Percentiles rank a stretch among this genome's conserved stretches.
These are phyloP conservation scores for Oscheius sp. DNA, from an alignment of 1,140 invertebrate species.

Conservation along the genomic window DNA sequence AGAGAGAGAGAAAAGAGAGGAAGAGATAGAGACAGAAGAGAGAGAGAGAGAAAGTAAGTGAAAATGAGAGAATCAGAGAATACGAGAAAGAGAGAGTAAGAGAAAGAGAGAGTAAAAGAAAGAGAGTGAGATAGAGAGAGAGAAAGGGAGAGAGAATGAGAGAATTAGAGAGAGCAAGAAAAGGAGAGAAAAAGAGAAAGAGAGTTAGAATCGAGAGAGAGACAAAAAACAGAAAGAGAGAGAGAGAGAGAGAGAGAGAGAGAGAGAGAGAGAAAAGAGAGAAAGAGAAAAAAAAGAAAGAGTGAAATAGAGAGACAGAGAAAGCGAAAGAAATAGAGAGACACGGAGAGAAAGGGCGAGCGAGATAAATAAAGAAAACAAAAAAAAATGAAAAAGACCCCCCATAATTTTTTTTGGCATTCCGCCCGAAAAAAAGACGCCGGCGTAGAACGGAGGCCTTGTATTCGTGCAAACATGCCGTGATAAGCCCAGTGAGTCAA, in stretches of 20 bases:
- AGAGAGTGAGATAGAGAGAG: background rate
- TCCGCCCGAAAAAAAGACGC: background rate
- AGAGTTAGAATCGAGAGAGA: background rate
- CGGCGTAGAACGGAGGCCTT: background rate
- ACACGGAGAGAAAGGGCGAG: background rate
- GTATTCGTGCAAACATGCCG: slow-evolving; percentile 7
- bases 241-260: background rate
- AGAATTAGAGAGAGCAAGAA: no score
- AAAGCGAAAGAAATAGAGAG: background rate
- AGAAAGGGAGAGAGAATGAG: background rate
- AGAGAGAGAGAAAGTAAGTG: background rate
- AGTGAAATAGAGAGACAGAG: no score
- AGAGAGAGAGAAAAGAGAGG: no score
- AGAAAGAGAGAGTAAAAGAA: background rate
- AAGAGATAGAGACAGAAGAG: background rate
- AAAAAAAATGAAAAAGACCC: background rate
- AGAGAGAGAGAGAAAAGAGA: background rate
- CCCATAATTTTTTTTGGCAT: no score
- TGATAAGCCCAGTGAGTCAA: slow-evolving; percentile 5
- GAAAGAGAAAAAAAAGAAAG: no score
- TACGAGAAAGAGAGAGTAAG: background rate
- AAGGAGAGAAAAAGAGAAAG: no score
- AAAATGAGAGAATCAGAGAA: background rate
- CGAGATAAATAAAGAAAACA: background rate
- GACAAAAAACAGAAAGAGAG: background rate